Evolutionary conservation across 2,888 invertebrate species (phyloP), one percentile per base, ranked within the genome.

Genomic region (Eutolmus rufibarbis): DNA sequence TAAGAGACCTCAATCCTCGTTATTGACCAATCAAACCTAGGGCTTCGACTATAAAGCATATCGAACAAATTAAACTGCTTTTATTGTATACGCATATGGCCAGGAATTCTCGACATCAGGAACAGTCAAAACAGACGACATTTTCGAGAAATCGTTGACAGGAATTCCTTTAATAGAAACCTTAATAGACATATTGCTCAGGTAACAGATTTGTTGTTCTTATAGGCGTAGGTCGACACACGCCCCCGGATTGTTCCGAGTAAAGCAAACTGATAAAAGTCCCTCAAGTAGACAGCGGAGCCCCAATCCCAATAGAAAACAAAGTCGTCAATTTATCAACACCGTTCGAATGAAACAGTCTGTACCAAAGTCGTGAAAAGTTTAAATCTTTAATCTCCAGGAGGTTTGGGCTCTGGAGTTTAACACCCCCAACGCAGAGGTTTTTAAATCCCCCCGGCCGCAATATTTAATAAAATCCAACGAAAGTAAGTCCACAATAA

Each of bases 381-480:
- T 79, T 51, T 79, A 14, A 79, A 79, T 51, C 31, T 79, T 79
- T 79, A 79, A 79, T 79, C 79, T 28, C n/a, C 8, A 34, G 19
- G 5, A 14, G 46, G 79, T n/a, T 51, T 31, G 12, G 16, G 31
- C 51, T 16, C 31, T 9, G 5, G 5, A 8, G 37, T 5, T 2
- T 31, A 51, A 46, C 14, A 5, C 31, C 28, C 46, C 51, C 23
- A 9, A 14, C 79, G 1, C 46, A 28, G 23, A 4, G 2, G 8
- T 12, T 23, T 79, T 79, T 51, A 79, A 79, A 28, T 28, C 12
- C 51, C 31, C 56, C 16, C 12, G 7, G 16, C 51, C 51, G 23
- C 79, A 79, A 56, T 28, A 79, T 79, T 51, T 79, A 79, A 56
- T 79, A 79, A 79, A 79, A 79, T 51, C 37, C 78, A 79, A 79